A percentile compares a stretch with the other conserved stretches of the same genome.
Conservation (phyloP, 2,888 invertebrate genomes). For the Ectropis crepuscularia region DNA sequence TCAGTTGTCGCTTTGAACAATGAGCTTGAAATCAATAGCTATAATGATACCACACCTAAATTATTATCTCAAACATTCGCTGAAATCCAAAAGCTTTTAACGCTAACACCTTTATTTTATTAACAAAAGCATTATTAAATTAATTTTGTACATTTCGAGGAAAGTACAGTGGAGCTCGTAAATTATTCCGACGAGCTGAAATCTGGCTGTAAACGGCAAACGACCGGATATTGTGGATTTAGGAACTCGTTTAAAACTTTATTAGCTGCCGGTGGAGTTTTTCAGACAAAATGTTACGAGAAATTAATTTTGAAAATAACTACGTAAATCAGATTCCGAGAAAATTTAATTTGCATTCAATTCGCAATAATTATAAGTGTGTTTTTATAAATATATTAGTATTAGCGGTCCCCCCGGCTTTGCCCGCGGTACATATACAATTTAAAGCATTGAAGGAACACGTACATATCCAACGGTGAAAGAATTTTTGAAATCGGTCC, state of each 20-base stretch:
- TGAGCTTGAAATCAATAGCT: neutral
- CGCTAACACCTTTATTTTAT: slow-evolving; percentile 10
- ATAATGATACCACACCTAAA: neutral
- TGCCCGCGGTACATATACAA: too few species aligned
- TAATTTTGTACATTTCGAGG: slow-evolving; percentile 12
- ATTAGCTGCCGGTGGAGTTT: slow-evolving; percentile 16
- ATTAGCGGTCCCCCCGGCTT: too few species aligned
- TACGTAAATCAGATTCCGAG: too few species aligned
- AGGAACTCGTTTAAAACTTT: slow-evolving; percentile 24
- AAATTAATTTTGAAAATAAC: slow-evolving; percentile 4
- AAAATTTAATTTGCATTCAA: too few species aligned
- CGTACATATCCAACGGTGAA: too few species aligned
- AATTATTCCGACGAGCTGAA: slow-evolving; percentile 23
- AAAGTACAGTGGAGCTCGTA: slow-evolving; percentile 6
- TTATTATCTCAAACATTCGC: neutral
- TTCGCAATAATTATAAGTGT: too few species aligned
- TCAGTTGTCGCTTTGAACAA: neutral
- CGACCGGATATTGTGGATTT: slow-evolving; percentile 30
- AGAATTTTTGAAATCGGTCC: too few species aligned
- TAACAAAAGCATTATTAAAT: slow-evolving; percentile 22
- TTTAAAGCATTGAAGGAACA: too few species aligned
- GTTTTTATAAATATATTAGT: too few species aligned
- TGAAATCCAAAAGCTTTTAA: slow-evolving; percentile 5
- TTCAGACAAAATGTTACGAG: slow-evolving; percentile 6
- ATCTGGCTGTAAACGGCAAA: slow-evolving; percentile 13